Evolutionary conservation across 1,140 invertebrate species (phyloP), one percentile per base, ranked within the genome.

Genomic region (Apis laboriosa): DNA sequence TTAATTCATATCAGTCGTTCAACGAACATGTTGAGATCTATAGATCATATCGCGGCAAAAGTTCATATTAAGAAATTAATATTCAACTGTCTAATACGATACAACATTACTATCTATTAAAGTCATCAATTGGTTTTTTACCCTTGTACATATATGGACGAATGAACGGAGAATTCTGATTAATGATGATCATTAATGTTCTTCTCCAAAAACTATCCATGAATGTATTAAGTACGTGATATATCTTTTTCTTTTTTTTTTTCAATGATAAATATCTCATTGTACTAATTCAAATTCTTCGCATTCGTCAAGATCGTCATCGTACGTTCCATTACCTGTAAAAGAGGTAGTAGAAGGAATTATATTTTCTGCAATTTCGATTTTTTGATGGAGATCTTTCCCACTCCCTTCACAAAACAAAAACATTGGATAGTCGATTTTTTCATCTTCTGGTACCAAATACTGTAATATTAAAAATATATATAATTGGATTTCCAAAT

Each of bases 351-450:
- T 90, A 89, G 95, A 95, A 84, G 95, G 95, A 90, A 94, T 94
- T 91, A 93, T 95, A 92, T 77, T 94, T 85, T 81, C 95, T 90
- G 83, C 95, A 92, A 83, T 94, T 93, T 91, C 95, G 91, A 91
- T 95, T 94, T 24, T 95, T 92, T 68, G 93, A 71, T 94, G 93
- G 53, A 95, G 90, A 89, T 97, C 95, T 81, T 92, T 92, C 87
- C 96, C 95, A 84, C 95, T 96, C 67, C 97, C 97, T 83, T 97
- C 95, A 80, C 96, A 96, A 90, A 98, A 96, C 55, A 96, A 95
- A 94, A 98, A 98, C 94, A 98, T 96, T 34, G 97, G 97, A 94
- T 98, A 98, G 87, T 97, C 96, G 53, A 91, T 94, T 86, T 95
- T 94, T 74, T 94, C 93, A 84, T 92, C 95, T 88, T 94, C 95